Evolutionary conservation across 1,140 invertebrate genomes (phyloP).

Genomic region (Streblospio benedicti): DNA sequence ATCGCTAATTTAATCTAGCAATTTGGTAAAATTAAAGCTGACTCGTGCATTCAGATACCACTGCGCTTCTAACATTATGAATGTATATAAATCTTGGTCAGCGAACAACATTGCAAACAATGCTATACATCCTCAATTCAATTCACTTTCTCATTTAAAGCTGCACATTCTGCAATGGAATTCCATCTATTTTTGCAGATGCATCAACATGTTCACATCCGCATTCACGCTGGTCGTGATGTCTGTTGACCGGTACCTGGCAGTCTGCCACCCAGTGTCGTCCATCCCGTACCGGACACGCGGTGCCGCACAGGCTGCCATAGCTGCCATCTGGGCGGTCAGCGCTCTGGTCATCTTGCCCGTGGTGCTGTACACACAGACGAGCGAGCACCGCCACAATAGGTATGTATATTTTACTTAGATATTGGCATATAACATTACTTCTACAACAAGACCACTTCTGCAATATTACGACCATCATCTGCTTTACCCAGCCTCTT

Average conservation of each 20-base stretch:
- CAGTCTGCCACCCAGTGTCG: constrained; percentile 12
- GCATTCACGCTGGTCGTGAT: constrained; percentile 10
- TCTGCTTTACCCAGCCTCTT: not conserved
- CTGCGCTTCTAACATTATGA: too few relatives aligned
- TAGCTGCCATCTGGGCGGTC: constrained; percentile 46
- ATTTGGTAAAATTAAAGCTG: too few relatives aligned
- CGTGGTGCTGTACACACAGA: constrained; percentile 73
- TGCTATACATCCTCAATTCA: too few relatives aligned
- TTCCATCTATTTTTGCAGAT: not conserved
- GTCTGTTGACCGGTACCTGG: constrained; percentile 14
- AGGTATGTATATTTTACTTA: not conserved
- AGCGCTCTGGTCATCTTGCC: constrained; percentile 60
- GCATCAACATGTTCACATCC: constrained; percentile 63
- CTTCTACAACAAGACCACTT: not conserved
- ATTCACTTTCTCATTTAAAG: too few relatives aligned
- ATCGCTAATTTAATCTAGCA: too few relatives aligned
- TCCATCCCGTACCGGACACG: constrained; percentile 32
- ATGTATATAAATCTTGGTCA: too few relatives aligned
- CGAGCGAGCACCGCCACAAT: not conserved
- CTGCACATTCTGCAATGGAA: too few relatives aligned
- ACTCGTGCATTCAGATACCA: too few relatives aligned
- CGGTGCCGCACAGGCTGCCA: constrained; percentile 39
- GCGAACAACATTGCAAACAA: too few relatives aligned
- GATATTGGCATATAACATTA: not conserved
- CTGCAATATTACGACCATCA: not conserved